A percentile compares a stretch with the other conserved stretches of the same genome.
Evolutionary conservation across 2,113 vertebrate genomes (phyloP).

Genomic region (Bungarus multicinctus): DNA sequence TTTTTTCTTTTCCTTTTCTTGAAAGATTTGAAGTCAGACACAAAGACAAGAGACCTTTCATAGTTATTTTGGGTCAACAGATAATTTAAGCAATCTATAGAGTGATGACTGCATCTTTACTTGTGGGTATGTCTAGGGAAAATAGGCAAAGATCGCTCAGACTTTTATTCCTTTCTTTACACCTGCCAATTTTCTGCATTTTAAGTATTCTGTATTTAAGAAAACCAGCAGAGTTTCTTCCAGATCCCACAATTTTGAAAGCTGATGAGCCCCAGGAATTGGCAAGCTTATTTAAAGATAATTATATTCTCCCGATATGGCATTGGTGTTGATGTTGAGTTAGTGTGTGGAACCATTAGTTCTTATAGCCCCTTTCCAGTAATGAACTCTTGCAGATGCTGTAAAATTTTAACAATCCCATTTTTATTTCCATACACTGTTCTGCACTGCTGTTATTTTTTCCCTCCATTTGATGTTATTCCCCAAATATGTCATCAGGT

Average conservation of each 20-base stretch:
- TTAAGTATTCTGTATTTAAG: neutral
- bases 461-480: neutral
- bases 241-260: neutral
- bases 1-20: neutral
- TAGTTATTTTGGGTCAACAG: neutral
- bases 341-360: neutral
- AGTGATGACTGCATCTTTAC: neutral
- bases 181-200: neutral
- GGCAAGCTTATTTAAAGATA: neutral
- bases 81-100: neutral
- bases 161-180: neutral
- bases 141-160: neutral
- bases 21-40: neutral
- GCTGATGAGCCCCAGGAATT: neutral
- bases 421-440: accelerated
- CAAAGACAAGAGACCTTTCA: neutral
- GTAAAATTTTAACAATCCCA: slow-evolving; percentile 24
- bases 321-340: neutral
- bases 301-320: neutral
- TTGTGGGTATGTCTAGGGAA: neutral
- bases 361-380: neutral
- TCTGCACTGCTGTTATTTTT: neutral
- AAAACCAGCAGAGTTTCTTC: neutral
- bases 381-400: neutral
- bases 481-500: slow-evolving; percentile 20